Conservation (phyloP, 2,113 vertebrate genomes). For the Vulpes vulpes region DNA sequence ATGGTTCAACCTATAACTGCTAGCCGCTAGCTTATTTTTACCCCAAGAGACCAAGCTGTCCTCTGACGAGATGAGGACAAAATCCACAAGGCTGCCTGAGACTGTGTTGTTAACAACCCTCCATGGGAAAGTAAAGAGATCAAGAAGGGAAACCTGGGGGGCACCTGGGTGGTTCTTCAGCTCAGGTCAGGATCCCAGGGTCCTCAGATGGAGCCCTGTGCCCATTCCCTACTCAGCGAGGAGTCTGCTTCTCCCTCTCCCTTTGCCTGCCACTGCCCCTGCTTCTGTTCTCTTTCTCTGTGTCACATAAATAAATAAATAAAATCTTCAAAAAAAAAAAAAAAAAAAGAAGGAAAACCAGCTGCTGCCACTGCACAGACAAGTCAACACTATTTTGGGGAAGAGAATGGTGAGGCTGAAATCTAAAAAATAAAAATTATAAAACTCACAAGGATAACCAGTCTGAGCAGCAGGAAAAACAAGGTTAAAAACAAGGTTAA, state of each 20-base stretch:
- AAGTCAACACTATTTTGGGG: accelerated
- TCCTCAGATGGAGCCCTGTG: too few species aligned
- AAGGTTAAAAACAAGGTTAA: background rate
- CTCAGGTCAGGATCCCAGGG: too few species aligned
- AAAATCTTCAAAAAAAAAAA: too few species aligned
- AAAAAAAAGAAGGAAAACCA: background rate
- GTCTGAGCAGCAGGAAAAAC: background rate
- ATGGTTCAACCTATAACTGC: background rate
- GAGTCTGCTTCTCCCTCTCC: too few species aligned
- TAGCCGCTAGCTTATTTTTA: background rate
- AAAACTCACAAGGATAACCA: background rate
- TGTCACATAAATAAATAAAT: too few species aligned
- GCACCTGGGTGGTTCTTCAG: too few species aligned
- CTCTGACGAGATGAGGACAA: background rate
- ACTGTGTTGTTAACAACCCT: background rate
- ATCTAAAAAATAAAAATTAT: background rate
- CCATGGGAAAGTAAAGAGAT: background rate
- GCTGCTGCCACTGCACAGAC: accelerated
- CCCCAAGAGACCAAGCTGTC: background rate
- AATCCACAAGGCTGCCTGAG: background rate
- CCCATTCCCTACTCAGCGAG: too few species aligned
- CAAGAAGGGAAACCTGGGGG: background rate
- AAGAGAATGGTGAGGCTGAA: background rate
- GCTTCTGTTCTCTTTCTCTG: too few species aligned
- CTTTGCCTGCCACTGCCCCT: too few species aligned